A percentile compares a stretch with the other conserved stretches of the same genome.
Conservation (phyloP, 2,797 vertebrate genomes). For the Enteromius fasciolatus region DNA sequence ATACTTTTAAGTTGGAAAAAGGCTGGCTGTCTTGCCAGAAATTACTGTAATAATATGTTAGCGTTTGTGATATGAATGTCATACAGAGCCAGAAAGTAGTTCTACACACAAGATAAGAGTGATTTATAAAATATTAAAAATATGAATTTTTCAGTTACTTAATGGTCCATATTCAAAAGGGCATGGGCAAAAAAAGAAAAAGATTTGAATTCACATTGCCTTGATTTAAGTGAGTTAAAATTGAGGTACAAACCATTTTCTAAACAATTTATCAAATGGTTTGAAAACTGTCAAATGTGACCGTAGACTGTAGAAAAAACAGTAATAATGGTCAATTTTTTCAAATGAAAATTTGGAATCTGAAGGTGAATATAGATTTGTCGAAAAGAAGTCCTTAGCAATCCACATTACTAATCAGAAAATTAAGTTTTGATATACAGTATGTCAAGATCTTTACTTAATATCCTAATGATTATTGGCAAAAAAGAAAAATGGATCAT, state of each 20-base stretch:
- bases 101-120: neutral
- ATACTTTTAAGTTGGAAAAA: neutral
- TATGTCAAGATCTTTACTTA: too few species aligned
- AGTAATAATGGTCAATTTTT: neutral
- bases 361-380: too few species aligned
- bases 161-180: neutral
- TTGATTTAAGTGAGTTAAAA: neutral
- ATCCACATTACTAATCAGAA: too few species aligned
- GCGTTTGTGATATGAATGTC: neutral
- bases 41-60: neutral
- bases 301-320: neutral
- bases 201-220: neutral
- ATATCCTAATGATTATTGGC: too few species aligned
- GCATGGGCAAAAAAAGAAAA: neutral
- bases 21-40: neutral
- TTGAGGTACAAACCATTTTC: neutral
- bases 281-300: neutral
- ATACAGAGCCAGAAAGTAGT: neutral
- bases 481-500: too few species aligned
- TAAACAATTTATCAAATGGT: neutral
- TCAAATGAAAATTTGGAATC: too few species aligned
- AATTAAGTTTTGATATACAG: too few species aligned
- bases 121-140: neutral
- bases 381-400: too few species aligned
- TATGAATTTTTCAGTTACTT: neutral